These are phyloP conservation scores for Catocala fraxini DNA, from an alignment of 2,888 invertebrate genomes.

Conservation along the genomic window DNA sequence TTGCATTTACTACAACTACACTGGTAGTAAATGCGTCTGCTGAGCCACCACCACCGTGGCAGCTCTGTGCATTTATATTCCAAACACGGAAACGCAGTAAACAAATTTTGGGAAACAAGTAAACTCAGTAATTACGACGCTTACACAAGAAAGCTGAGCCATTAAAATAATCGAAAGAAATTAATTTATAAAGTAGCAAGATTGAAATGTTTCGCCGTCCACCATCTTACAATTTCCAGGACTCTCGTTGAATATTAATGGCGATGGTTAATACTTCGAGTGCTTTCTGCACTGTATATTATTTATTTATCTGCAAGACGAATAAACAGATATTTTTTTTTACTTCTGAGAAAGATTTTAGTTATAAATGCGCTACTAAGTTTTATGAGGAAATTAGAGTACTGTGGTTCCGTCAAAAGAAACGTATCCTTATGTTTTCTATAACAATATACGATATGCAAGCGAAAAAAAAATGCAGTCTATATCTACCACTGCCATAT, in stretches of 20 bases:
- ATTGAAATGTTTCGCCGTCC: conserved; percentile 36
- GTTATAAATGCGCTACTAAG: too few relatives aligned
- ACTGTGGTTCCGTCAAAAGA: too few relatives aligned
- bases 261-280: conserved; percentile 4
- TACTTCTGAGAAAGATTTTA: too few relatives aligned
- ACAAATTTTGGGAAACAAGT: not conserved
- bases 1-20: too few relatives aligned
- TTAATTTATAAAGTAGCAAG: conserved; percentile 34
- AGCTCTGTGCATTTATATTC: not conserved
- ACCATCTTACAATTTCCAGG: conserved; percentile 23
- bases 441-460: too few relatives aligned
- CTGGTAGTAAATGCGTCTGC: too few relatives aligned
- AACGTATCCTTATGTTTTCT: too few relatives aligned
- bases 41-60: too few relatives aligned
- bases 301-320: not conserved
- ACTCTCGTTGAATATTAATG: conserved; percentile 39
- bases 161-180: conserved; percentile 22
- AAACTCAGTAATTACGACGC: not conserved
- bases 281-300: not conserved
- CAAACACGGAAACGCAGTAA: not conserved
- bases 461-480: too few relatives aligned
- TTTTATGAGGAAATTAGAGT: too few relatives aligned
- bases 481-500: too few relatives aligned
- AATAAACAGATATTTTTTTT: too few relatives aligned
- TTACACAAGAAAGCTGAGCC: not conserved